Base-by-base conservation (phyloP, 1,140 invertebrate genomes). In the Drosophila lacertosa region DNA sequence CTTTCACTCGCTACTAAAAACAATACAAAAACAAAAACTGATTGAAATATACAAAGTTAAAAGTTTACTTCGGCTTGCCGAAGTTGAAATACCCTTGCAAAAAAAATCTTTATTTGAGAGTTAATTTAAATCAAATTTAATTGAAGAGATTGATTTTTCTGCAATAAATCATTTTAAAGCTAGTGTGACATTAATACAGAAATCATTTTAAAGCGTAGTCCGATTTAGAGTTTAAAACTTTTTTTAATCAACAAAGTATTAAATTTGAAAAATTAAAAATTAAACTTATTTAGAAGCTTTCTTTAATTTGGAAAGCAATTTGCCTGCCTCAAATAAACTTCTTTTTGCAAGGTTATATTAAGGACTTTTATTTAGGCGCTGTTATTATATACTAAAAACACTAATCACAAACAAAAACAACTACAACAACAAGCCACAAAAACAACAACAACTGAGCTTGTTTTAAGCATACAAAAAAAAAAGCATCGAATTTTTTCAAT, bases 1-100 rank as follows among this genome's bases (percentile, higher is more conserved):
- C 67, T 80, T 86, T 44, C 35, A 84, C 71, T 60, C 26, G 76
- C 62, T 86, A 83, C 66, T 69, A 69, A 72, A 71, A 58, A 58
- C 7, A 65, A 59, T 39, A 50, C 63, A 62, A 51, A 47, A 37
- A 45, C n/a, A n/a, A n/a, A n/a, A n/a, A n/a, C n/a, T n/a, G n/a
- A n/a, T n/a, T n/a, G n/a, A 35, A 69, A 24, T 4, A 33, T 3
- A 2, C 18, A 45, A 20, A 4, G 15, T 22, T 5, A 2, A 40
- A 13, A 29, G 29, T 22, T 44, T 33, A 26, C 22, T 55, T 33
- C 44, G 60, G 67, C 11, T 9, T 33, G 10, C 44, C 67, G 51
- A n/a, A 40, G 20, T 1, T 39, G 0, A 15, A 26, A 57, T 63
- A 29, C 51, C 1, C 26, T 70, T 64, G 67, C 58, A 68, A 55